phyloP scores from a whole-genome alignment of 2,888 invertebrate species.

The Amphipoea oculea region DNA sequence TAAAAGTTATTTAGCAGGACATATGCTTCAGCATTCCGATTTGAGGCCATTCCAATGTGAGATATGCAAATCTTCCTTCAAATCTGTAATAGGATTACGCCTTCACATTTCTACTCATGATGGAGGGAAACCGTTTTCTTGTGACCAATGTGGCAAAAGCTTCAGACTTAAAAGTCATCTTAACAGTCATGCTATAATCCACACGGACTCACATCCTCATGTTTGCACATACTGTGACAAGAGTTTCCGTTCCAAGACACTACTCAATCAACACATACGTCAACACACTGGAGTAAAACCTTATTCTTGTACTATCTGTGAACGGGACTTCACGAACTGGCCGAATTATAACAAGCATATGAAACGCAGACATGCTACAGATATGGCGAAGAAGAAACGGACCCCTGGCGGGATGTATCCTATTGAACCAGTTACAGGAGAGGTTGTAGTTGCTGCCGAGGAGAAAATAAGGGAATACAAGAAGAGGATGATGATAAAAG shows the following conservation, averaged over 20 bases:
- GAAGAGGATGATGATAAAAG: conserved; percentile 67
- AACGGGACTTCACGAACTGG: conserved; percentile 93
- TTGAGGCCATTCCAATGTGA: conserved; percentile 79
- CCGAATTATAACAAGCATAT: conserved; percentile 95
- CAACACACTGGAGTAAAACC: conserved; percentile 93
- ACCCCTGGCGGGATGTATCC: conserved; percentile 83
- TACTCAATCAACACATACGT: conserved; percentile 92
- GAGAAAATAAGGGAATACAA: conserved; percentile 78
- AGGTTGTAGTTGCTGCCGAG: conserved; percentile 69
- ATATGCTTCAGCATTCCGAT: conserved; percentile 79
- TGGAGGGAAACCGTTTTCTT: conserved; percentile 75
- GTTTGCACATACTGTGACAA: conserved; percentile 93
- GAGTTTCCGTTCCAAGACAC: conserved; percentile 92
- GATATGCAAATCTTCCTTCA: conserved; percentile 80
- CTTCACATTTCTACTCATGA: conserved; percentile 77
- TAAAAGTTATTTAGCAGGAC: conserved; percentile 75
- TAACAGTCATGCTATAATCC: conserved; percentile 92
- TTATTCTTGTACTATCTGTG: conserved; percentile 92
- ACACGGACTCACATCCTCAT: conserved; percentile 93
- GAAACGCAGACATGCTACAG: conserved; percentile 92
- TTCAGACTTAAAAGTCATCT: conserved; percentile 81
- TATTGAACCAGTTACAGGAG: conserved; percentile 76
- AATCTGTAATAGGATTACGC: conserved; percentile 71
- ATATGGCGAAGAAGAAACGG: conserved; percentile 78
- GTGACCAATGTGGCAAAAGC: conserved; percentile 76